phyloP scores from a whole-genome alignment of 1,140 invertebrate genomes.

The Dendrolimus kikuchii region DNA sequence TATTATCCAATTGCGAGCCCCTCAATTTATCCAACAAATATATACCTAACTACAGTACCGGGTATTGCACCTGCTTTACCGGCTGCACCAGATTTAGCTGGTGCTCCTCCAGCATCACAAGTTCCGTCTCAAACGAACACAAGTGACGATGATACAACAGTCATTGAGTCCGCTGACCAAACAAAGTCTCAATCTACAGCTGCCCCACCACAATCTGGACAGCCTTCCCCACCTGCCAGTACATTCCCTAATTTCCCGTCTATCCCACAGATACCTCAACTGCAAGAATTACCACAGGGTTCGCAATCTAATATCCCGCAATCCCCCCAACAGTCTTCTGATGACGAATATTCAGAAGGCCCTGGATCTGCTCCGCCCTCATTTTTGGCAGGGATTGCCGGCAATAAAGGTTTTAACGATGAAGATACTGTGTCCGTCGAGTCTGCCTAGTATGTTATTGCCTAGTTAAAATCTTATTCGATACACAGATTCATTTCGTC shows the following conservation, averaged over 20 bases:
- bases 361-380: conserved; percentile 9
- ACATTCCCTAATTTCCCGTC: conserved; percentile 8
- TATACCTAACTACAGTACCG: conserved; percentile 20
- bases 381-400: conserved; percentile 11
- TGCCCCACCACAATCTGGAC: conserved; percentile 6
- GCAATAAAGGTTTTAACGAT: conserved; percentile 38
- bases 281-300: too few species aligned
- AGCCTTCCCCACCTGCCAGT: conserved; percentile 10
- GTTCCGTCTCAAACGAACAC: conserved; percentile 12
- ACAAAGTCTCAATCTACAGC: conserved; percentile 18
- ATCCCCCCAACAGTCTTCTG: conserved; percentile 16
- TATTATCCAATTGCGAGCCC: conserved; percentile 27
- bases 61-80: conserved; percentile 6
- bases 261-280: conserved; percentile 15
- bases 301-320: conserved; percentile 5
- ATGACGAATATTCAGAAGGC: conserved; percentile 6
- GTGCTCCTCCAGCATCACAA: conserved; percentile 9
- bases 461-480: too few species aligned
- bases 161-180: conserved; percentile 55
- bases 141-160: conserved; percentile 47
- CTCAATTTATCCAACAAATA: conserved; percentile 29
- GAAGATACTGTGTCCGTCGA: conserved; percentile 58
- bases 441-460: conserved; percentile 29
- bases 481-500: too few species aligned
- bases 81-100: conserved; percentile 6